Evolutionary conservation across 2,113 vertebrate species (phyloP).

Genomic region (Dunckerocampus dactyliophorus): DNA sequence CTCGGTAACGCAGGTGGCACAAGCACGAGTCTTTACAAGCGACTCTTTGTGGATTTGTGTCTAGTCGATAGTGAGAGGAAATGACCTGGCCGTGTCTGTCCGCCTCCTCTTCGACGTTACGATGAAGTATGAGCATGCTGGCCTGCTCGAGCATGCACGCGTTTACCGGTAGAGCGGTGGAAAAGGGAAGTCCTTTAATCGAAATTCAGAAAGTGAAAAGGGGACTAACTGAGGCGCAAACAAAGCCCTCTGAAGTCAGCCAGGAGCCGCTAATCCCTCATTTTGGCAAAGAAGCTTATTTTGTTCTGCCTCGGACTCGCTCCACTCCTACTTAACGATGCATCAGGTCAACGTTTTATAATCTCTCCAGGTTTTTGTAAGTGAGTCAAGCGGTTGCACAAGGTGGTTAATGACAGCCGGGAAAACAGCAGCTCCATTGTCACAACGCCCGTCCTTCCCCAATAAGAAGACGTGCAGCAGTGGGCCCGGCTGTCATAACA

Average conservation of each 20-base stretch:
- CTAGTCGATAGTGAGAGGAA: slow-evolving; percentile 30
- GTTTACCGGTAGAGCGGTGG: slow-evolving; percentile 16
- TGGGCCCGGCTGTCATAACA: slow-evolving; percentile 26
- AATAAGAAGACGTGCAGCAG: too few relatives aligned
- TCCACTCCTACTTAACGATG: not conserved
- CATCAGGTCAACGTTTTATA: slow-evolving; percentile 25
- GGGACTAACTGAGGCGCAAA: slow-evolving; percentile 29
- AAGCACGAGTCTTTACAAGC: not conserved
- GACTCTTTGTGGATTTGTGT: slow-evolving; percentile 7
- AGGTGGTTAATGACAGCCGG: slow-evolving; percentile 28
- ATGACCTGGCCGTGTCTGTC: slow-evolving; percentile 19
- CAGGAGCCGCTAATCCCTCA: slow-evolving; percentile 37
- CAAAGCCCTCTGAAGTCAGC: slow-evolving; percentile 37
- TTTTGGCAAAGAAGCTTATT: slow-evolving; percentile 30
- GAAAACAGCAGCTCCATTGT: not conserved
- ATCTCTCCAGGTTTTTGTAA: slow-evolving; percentile 3
- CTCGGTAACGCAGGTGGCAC: too few relatives aligned
- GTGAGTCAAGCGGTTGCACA: not conserved
- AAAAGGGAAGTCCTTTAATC: slow-evolving; percentile 29
- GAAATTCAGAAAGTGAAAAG: slow-evolving; percentile 42
- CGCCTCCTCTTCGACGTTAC: not conserved
- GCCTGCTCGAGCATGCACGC: slow-evolving; percentile 16
- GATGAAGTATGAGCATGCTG: not conserved
- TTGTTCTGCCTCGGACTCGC: slow-evolving; percentile 17
- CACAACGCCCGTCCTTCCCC: too few relatives aligned